Percentiles rank a stretch among this genome's conserved stretches.
Conservation (phyloP, 1,140 invertebrate species). For the Oppia nitens region DNA sequence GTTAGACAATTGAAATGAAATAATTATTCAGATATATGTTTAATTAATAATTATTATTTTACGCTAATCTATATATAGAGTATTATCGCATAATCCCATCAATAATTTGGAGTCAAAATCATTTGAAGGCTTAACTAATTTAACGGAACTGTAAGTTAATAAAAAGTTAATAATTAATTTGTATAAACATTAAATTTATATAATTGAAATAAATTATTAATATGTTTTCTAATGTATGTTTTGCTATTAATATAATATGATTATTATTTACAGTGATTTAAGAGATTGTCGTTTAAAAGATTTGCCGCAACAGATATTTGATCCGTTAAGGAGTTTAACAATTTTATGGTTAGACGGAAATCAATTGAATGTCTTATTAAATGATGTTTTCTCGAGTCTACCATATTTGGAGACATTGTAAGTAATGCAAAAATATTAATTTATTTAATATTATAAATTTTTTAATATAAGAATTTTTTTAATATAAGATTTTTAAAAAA, state of each 20-base stretch:
- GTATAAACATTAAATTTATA: too few species aligned
- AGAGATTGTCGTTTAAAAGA: conserved; percentile 16
- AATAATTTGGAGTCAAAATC: conserved; percentile 21
- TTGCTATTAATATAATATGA: conserved; percentile 12
- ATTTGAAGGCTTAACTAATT: conserved; percentile 18
- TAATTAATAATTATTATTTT: too few species aligned
- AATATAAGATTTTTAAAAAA: too few species aligned
- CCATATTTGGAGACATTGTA: conserved; percentile 22
- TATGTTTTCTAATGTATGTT: too few species aligned
- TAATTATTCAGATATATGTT: too few species aligned
- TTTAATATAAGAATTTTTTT: too few species aligned
- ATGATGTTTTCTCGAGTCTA: conserved; percentile 19
- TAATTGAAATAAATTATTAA: too few species aligned
- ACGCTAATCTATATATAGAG: conserved; percentile 29
- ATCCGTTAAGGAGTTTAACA: conserved; percentile 9
- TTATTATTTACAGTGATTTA: conserved; percentile 17
- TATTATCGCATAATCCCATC: conserved; percentile 37
- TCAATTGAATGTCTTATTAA: conserved; percentile 10
- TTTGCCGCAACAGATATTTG: conserved; percentile 5
- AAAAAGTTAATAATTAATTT: too few species aligned
- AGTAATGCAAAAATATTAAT: conserved; percentile 16
- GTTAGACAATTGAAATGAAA: too few species aligned
- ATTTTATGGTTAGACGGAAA: conserved; percentile 16
- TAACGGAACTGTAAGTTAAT: conserved; percentile 24
- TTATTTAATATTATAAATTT: too few species aligned